These are phyloP conservation scores for Mythimna albipuncta DNA, from an alignment of 2,888 invertebrate genomes.

Conservation along the genomic window DNA sequence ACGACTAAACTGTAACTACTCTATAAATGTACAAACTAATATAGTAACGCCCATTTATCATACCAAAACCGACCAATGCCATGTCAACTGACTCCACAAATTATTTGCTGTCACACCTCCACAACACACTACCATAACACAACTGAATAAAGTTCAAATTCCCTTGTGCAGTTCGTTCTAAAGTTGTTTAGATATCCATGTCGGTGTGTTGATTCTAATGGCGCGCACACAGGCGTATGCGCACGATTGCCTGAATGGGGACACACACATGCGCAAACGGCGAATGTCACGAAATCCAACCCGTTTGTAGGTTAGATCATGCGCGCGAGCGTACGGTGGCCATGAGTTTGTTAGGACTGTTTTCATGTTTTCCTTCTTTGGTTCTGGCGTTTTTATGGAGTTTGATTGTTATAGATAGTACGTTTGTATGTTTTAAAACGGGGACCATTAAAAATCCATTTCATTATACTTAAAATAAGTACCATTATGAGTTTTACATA, in stretches of 20 bases:
- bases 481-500: background rate
- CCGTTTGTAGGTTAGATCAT: constrained; percentile 88
- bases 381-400: constrained; percentile 8
- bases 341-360: constrained; percentile 64
- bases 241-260: constrained; percentile 72
- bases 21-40: constrained; percentile 78
- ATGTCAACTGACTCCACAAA: constrained; percentile 78
- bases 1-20: constrained; percentile 72
- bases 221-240: constrained; percentile 69
- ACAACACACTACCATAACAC: constrained; percentile 52
- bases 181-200: constrained; percentile 61
- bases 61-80: constrained; percentile 88
- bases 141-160: constrained; percentile 60
- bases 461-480: background rate
- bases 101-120: constrained; percentile 64
- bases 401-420: background rate
- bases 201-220: constrained; percentile 70
- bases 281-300: constrained; percentile 89
- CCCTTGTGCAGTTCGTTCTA: constrained; percentile 35
- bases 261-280: constrained; percentile 74
- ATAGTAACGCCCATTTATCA: constrained; percentile 87
- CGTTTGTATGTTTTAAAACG: background rate
- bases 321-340: constrained; percentile 81
- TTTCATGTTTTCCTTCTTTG: constrained; percentile 58
- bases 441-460: too few relatives aligned